Evolutionary conservation across 1,140 invertebrate species (phyloP).

Genomic region (Drosophila sproati): DNA sequence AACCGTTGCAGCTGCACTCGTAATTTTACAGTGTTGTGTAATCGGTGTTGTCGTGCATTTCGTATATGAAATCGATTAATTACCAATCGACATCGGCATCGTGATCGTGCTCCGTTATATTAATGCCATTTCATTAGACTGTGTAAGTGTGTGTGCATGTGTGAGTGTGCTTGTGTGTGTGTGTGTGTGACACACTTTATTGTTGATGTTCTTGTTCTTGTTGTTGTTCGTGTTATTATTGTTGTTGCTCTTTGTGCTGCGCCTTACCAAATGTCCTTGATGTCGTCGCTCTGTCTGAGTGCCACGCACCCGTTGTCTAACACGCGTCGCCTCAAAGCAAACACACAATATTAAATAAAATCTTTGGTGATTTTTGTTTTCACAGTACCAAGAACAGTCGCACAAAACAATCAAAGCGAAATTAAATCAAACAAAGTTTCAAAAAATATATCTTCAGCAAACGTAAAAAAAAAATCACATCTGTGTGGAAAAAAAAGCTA

Average conservation of each 20-base stretch:
- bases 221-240: slow-evolving; percentile 31
- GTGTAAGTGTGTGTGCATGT: slow-evolving; percentile 2
- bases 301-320: slow-evolving; percentile 44
- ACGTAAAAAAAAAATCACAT: background rate
- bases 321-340: slow-evolving; percentile 25
- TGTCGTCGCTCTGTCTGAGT: slow-evolving; percentile 66
- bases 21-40: slow-evolving; percentile 55
- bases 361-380: slow-evolving; percentile 15
- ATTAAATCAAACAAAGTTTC: slow-evolving; percentile 15
- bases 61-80: slow-evolving; percentile 30
- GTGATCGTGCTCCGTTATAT: slow-evolving; percentile 15
- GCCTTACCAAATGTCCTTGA: slow-evolving; percentile 65
- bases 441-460: background rate
- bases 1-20: slow-evolving; percentile 10
- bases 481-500: slow-evolving; percentile 42
- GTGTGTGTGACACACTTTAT: slow-evolving; percentile 36
- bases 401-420: slow-evolving; percentile 8
- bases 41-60: slow-evolving; percentile 21
- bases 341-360: slow-evolving; percentile 35
- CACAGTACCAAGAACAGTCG: background rate
- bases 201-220: slow-evolving; percentile 47
- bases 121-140: slow-evolving; percentile 1
- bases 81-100: slow-evolving; percentile 24
- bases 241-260: slow-evolving; percentile 44
- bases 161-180: slow-evolving; percentile 5